Base-by-base conservation (phyloP, 2,113 vertebrate species). In the Sialia sialis region DNA sequence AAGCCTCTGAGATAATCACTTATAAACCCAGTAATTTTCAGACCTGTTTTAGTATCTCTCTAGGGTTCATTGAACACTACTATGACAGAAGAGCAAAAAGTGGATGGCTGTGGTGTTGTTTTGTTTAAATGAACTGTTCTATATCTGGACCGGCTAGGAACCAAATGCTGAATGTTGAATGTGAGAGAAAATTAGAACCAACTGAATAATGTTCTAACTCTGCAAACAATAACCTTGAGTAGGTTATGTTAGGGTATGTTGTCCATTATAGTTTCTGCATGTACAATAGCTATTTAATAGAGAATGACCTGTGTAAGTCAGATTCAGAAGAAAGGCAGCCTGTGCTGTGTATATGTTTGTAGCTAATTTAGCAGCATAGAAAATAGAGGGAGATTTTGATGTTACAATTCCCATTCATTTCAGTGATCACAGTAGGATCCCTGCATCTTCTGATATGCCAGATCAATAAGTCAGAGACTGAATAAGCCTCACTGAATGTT, bases 381-480 rank as follows among this genome's bases (percentile, higher is more conserved):
- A 87, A 89, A 89, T 36, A 64, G 63, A 83, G 22, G n/a, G 32
- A 89, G 64, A 75, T 62, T 43, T 51, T 82, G 68, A 63, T 78
- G 60, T 93, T 72, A 32, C 27, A 84, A 48, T 46, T 63, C 32
- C 26, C 1, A 1, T 74, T 74, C 20, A 25, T 89, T 93, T 73
- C 76, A 60, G 21, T 67, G 68, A 66, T 89, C 69, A 27, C 66
- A 56, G 56, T 15, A 93, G 75, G 46, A 70, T 83, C 63, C 43
- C 56, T 54, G 46, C 39, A 74, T 84, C 44, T 91, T 91, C 70
- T 46, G 56, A 3, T 49, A 60, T 66, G 60, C 49, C 56, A 73
- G 66, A 78, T 94, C 80, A 67, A 89, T 90, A 89, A 93, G 92
- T 86, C 64, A 91, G 92, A 55, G 51, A 76, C 21, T 72, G 87